phyloP scores from a whole-genome alignment of 1,140 invertebrate species.

The Parapsyche elsis region DNA sequence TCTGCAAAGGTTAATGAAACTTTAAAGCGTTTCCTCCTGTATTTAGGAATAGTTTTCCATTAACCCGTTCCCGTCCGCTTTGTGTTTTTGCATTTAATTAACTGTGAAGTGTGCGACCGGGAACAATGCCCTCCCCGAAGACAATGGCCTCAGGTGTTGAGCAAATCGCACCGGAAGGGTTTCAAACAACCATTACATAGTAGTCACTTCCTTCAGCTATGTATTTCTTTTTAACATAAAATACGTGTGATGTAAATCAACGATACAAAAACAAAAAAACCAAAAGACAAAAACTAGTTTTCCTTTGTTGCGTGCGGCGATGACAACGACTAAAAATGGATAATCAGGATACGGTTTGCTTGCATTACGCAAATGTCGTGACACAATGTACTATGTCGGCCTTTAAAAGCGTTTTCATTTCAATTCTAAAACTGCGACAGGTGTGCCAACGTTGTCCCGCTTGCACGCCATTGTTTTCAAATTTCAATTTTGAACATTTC shows the following conservation, averaged over 20 bases:
- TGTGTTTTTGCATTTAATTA: constrained; percentile 24
- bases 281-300: constrained; percentile 4
- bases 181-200: not conserved
- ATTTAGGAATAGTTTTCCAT: no score
- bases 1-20: no score
- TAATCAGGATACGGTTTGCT: constrained; percentile 7
- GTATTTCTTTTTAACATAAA: no score
- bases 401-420: not conserved
- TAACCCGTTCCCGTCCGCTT: not conserved
- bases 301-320: not conserved
- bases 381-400: not conserved
- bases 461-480: not conserved
- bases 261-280: not conserved
- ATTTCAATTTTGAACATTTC: not conserved
- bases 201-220: not conserved
- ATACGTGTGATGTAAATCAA: not conserved
- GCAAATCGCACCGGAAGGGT: not conserved
- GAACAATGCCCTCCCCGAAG: constrained; percentile 10
- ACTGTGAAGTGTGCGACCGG: not conserved
- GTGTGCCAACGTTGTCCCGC: not conserved
- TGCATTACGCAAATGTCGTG: not conserved
- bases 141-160: not conserved
- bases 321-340: not conserved
- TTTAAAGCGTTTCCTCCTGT: no score
- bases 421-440: not conserved